phyloP scores from a whole-genome alignment of 2,888 invertebrate species.

The Melanophora roralis region DNA sequence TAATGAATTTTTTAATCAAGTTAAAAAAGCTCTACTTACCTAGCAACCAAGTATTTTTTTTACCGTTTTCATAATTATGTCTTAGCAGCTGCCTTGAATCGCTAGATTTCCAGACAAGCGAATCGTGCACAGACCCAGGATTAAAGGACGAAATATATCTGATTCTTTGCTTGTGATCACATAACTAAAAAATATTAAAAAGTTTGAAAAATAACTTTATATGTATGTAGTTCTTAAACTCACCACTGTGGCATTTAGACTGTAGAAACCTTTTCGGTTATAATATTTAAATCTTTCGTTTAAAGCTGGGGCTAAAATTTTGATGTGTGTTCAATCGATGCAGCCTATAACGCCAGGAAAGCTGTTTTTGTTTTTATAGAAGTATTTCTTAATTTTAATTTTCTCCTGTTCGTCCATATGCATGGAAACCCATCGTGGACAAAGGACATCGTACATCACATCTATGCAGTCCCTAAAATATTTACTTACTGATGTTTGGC shows the following conservation, averaged over 20 bases:
- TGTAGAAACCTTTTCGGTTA: neutral
- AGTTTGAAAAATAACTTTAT: too few species aligned
- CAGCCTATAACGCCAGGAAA: neutral
- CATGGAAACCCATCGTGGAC: neutral
- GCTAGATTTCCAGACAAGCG: neutral
- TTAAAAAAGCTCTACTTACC: neutral
- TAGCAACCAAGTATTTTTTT: neutral
- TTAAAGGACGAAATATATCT: too few species aligned
- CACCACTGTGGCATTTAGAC: neutral
- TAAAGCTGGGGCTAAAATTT: neutral
- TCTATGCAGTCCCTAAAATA: neutral
- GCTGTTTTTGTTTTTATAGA: neutral
- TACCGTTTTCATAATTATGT: neutral
- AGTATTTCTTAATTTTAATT: neutral
- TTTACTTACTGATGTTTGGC: neutral
- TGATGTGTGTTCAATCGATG: neutral
- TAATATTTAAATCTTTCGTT: neutral
- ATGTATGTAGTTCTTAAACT: too few species aligned
- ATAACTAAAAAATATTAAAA: too few species aligned
- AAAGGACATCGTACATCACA: too few species aligned
- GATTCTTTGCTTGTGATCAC: too few species aligned
- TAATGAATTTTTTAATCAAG: neutral
- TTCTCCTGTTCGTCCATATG: neutral
- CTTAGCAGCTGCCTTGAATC: neutral
- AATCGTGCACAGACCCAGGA: neutral